phyloP scores from a whole-genome alignment of 2,797 vertebrate genomes.

The Pseudochirops cupreus region DNA sequence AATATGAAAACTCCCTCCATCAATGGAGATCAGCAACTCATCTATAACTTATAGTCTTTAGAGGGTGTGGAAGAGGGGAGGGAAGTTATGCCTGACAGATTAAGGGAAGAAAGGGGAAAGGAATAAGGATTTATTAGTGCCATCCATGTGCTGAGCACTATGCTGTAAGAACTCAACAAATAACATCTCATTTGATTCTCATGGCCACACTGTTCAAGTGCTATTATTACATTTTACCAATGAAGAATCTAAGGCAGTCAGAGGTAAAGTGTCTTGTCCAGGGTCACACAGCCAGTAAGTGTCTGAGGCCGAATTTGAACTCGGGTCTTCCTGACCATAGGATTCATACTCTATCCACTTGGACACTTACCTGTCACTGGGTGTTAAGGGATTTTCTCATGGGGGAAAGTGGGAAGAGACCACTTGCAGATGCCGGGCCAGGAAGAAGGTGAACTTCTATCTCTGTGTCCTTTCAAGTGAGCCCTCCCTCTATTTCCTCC shows the following conservation, averaged over 20 bases:
- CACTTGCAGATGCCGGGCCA: too few relatives aligned
- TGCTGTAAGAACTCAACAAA: background rate
- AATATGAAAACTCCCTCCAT: background rate
- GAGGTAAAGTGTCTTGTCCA: background rate
- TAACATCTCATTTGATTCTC: background rate
- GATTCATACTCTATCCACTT: background rate
- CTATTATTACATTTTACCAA: background rate
- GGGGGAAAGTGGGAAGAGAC: too few relatives aligned
- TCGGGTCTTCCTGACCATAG: background rate
- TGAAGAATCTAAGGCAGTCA: background rate
- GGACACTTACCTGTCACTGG: background rate
- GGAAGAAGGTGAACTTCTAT: background rate
- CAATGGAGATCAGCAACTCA: background rate
- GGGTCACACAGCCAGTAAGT: background rate
- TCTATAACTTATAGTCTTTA: background rate
- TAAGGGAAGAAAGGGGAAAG: background rate
- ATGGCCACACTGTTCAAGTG: background rate
- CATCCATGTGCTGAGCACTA: background rate
- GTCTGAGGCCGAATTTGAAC: background rate
- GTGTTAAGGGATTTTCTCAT: background rate
- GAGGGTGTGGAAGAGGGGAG: background rate
- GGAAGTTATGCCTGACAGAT: background rate
- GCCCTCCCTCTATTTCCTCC: background rate
- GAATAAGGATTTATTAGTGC: background rate
- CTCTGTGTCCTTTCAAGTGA: background rate